Percentiles rank a stretch among this genome's conserved stretches.
Evolutionary conservation across 1,140 invertebrate species (phyloP).

Genomic region (Physella acuta): DNA sequence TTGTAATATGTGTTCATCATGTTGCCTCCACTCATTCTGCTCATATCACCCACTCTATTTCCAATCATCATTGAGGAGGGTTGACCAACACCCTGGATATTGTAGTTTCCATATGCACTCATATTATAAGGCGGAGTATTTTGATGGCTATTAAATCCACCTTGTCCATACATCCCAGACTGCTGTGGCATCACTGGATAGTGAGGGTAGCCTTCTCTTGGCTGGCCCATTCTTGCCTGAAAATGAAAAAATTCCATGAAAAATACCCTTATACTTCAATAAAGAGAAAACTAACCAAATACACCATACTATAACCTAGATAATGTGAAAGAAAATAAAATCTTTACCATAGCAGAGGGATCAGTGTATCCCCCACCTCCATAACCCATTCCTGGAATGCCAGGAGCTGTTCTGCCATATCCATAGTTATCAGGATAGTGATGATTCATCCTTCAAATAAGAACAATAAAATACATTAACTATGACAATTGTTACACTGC

Average conservation of each 20-base stretch:
- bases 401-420: constrained; percentile 26
- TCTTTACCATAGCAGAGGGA: constrained; percentile 32
- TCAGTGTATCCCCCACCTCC: constrained; percentile 25
- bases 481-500: too few species aligned
- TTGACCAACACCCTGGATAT: constrained; percentile 9
- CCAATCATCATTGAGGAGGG: background rate
- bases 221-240: constrained; percentile 16
- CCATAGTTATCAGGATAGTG: constrained; percentile 36
- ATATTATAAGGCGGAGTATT: background rate
- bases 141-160: constrained; percentile 4
- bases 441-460: constrained; percentile 31
- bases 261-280: background rate
- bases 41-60: constrained; percentile 3
- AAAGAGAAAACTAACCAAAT: background rate
- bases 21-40: background rate
- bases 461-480: background rate
- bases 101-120: constrained; percentile 4
- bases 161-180: constrained; percentile 20
- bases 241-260: background rate
- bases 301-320: background rate
- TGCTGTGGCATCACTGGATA: constrained; percentile 17
- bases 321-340: constrained; percentile 2
- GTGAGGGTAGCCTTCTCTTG: constrained; percentile 10
- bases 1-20: constrained; percentile 10
- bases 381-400: constrained; percentile 31